Conservation (phyloP, 1,140 invertebrate species). For the Harpegnathos saltator region DNA sequence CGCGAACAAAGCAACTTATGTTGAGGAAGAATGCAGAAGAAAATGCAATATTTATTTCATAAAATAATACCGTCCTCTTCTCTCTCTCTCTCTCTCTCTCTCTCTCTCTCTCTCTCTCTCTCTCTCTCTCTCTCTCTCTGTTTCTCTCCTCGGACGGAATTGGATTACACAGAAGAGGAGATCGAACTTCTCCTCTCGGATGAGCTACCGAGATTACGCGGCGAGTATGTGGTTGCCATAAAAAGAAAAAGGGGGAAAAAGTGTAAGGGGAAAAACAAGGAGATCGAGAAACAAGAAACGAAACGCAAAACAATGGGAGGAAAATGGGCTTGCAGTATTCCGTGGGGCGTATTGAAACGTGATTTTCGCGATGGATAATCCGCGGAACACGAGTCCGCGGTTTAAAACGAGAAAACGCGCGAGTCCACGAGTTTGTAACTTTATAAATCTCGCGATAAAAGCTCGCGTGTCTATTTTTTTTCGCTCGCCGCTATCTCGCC, state of each 20-base stretch:
- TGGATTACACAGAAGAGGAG: slow-evolving; percentile 17
- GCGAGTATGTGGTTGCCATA: background rate
- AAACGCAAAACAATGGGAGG: too few species aligned
- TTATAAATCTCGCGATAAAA: slow-evolving; percentile 5
- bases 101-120: background rate
- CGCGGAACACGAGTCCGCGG: slow-evolving; percentile 13
- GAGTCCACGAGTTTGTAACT: slow-evolving; percentile 3
- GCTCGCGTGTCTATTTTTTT: background rate
- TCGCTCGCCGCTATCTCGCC: background rate
- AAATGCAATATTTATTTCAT: slow-evolving; percentile 55
- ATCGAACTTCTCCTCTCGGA: slow-evolving; percentile 8
- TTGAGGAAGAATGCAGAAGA: slow-evolving; percentile 33
- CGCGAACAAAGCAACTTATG: slow-evolving; percentile 41
- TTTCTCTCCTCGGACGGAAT: slow-evolving; percentile 2
- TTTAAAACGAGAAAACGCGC: slow-evolving; percentile 19
- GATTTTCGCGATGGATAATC: slow-evolving; percentile 30
- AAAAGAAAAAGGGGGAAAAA: too few species aligned
- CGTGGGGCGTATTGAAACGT: slow-evolving; percentile 4
- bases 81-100: too few species aligned
- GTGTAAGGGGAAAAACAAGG: too few species aligned
- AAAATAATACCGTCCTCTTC: slow-evolving; percentile 31
- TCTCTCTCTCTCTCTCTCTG: too few species aligned
- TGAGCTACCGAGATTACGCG: slow-evolving; percentile 38
- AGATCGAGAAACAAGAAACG: too few species aligned
- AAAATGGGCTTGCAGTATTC: background rate